Conservation (phyloP, 2,888 invertebrate genomes). For the Tipula vernalis region DNA sequence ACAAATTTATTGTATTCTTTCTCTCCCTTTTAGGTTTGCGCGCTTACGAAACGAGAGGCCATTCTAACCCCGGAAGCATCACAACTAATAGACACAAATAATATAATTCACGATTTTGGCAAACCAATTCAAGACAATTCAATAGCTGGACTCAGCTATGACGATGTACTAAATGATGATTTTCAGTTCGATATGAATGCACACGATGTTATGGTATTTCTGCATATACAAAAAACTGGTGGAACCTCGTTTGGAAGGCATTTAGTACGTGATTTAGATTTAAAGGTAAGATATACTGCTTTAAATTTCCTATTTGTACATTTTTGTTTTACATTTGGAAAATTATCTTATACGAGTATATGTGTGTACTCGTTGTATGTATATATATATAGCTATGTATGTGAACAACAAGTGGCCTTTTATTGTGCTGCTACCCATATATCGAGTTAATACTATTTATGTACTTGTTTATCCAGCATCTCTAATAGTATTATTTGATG, state of each 20-base stretch:
- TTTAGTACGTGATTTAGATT: slow-evolving; percentile 86
- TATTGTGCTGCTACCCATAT: background rate
- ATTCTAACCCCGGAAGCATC: slow-evolving; percentile 41
- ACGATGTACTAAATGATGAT: slow-evolving; percentile 75
- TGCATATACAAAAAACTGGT: slow-evolving; percentile 98
- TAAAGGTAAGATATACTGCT: slow-evolving; percentile 37
- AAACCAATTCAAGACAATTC: slow-evolving; percentile 37
- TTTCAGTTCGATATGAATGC: slow-evolving; percentile 83
- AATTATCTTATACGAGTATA: too few species aligned
- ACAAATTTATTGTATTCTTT: too few species aligned
- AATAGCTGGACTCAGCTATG: slow-evolving; percentile 60
- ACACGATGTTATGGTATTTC: slow-evolving; percentile 93
- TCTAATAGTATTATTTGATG: too few species aligned
- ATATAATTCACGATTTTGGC: slow-evolving; percentile 38
- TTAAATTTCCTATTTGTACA: background rate
- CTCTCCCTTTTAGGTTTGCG: slow-evolving; percentile 46
- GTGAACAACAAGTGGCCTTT: background rate
- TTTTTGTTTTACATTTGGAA: too few species aligned
- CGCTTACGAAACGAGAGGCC: slow-evolving; percentile 52
- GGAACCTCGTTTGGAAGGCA: slow-evolving; percentile 96
- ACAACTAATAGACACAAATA: slow-evolving; percentile 24
- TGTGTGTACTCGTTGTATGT: too few species aligned
- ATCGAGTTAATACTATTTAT: background rate
- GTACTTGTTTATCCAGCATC: background rate
- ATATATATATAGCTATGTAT: too few species aligned